Evolutionary conservation across 1,140 invertebrate species (phyloP), one percentile per base, ranked within the genome.

Genomic region (Aplysia californica): DNA sequence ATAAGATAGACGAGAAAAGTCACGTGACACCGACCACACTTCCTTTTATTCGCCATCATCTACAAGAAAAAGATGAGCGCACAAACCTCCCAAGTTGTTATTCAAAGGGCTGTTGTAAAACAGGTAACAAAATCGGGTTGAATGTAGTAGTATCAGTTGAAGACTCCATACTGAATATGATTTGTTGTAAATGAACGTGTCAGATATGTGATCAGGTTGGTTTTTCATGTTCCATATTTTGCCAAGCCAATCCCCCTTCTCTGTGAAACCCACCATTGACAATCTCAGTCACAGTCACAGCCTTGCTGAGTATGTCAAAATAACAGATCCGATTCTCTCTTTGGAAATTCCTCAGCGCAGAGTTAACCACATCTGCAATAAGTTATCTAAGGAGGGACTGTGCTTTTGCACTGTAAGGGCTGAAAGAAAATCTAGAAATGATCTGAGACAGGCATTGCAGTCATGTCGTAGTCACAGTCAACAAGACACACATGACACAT

Each of bases 21-120:
- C 68, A 71, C 68, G 68, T 71, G 68, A 71, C 50, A 31, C 1
- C 23, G 2, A 72, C 35, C 70, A 72, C 70, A 72, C 56, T 75
- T 75, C 61, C 61, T 66, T 75, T 75, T 66, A 50, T n/a, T n/a
- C 44, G n/a, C 10, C 44, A 15, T n/a, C 44, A 50, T 20, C 21
- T 56, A 38, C 10, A 65, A 66, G 29, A 35, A 1, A n/a, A 66
- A 66, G 72, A 75, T 75, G 72, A 65, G 20, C 39, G 23, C 72
- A 29, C 21, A 50, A 31, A 29, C 58, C 3, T 35, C 72, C 20
- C 15, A 58, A 50, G 29, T 50, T 23, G 18, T n/a, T n/a, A n/a
- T 75, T 44, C 72, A 75, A 75, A 65, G 41, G 66, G 72, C 59
- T 41, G 61, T 75, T 36, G 72, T 75, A 0, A 75, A 75, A 66